Evolutionary conservation across 2,113 vertebrate species (phyloP), one percentile per base, ranked within the genome.

Genomic region (Martes martes): DNA sequence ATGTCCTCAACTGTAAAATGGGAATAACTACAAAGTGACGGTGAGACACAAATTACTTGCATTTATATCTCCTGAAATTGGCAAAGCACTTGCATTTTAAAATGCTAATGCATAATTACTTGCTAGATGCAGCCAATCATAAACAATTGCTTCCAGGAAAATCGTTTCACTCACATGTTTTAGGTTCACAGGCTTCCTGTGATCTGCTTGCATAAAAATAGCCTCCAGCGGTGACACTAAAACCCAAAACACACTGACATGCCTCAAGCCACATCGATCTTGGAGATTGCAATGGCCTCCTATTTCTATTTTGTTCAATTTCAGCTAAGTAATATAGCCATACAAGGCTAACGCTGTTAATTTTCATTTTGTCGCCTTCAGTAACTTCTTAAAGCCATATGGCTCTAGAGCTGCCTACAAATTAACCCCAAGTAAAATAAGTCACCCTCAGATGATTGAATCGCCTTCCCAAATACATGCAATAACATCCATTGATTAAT

Each of bases 381-480:
- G 42, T 95, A 82, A 96, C 73, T 96, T 80, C 91, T 95, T 92
- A 87, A 93, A 92, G n/a, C 1, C 52, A 42, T n/a, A 26, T 11
- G 80, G 5, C 50, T 96, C 52, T 85, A 91, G 63, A 92, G 78
- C 80, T 63, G 42, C 63, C 82, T 95, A 73, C 80, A 92, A 79
- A 94, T 96, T 95, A 96, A 96, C 80, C 59, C 31, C 76, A 47
- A 81, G 71, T 96, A 82, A 96, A 94, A 85, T 57, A 85, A 94
- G 57, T 89, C 57, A 95, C 55, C 94, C 63, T 94, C 67, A 85
- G 92, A 94, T 81, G 61, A 97, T 69, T 67, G 82, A 90, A 52
- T 84, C 96, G 28, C 31, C 42, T 97, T 96, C 63, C 39, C 47
- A 21, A 31, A 42, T 78, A 26, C 6, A 15, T 31, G 26, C 71